Evolutionary conservation across 2,888 invertebrate species (phyloP).

Genomic region (Folsomia candida): DNA sequence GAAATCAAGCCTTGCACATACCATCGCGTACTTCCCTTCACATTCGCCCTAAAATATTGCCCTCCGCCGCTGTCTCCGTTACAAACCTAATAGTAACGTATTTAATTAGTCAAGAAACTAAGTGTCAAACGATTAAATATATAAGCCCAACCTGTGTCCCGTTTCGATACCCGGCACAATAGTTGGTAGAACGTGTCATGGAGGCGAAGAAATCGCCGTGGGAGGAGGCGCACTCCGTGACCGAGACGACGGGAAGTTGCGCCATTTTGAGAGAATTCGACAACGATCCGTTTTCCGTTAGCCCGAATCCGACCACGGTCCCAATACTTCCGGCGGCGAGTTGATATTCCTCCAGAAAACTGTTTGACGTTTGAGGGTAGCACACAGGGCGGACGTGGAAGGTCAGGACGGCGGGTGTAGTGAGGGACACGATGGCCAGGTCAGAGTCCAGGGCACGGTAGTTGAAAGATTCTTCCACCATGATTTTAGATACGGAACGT

Average conservation of each 20-base stretch:
- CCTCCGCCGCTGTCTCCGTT: conserved; percentile 56
- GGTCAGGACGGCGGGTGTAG: conserved; percentile 55
- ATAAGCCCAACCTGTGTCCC: conserved; percentile 38
- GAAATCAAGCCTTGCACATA: conserved; percentile 57
- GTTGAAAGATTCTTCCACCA: conserved; percentile 49
- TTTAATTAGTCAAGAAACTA: neutral
- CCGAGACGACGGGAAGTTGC: conserved; percentile 47
- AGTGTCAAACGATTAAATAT: neutral
- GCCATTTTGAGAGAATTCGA: conserved; percentile 42
- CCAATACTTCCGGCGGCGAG: conserved; percentile 51
- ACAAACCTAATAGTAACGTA: no score
- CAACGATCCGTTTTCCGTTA: conserved; percentile 59
- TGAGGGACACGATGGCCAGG: conserved; percentile 59
- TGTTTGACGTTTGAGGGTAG: conserved; percentile 49
- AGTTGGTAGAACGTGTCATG: conserved; percentile 50
- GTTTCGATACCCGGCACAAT: conserved; percentile 49
- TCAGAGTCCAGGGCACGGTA: conserved; percentile 57
- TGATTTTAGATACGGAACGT: conserved; percentile 39
- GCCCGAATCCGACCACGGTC: conserved; percentile 59
- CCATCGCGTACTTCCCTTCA: conserved; percentile 52
- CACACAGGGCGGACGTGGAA: conserved; percentile 59
- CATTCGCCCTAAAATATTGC: conserved; percentile 56
- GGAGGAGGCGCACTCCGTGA: conserved; percentile 43
- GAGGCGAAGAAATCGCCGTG: conserved; percentile 48
- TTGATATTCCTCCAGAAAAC: conserved; percentile 49